phyloP scores from a whole-genome alignment of 2,888 invertebrate species.

The Drosophila mettleri region DNA sequence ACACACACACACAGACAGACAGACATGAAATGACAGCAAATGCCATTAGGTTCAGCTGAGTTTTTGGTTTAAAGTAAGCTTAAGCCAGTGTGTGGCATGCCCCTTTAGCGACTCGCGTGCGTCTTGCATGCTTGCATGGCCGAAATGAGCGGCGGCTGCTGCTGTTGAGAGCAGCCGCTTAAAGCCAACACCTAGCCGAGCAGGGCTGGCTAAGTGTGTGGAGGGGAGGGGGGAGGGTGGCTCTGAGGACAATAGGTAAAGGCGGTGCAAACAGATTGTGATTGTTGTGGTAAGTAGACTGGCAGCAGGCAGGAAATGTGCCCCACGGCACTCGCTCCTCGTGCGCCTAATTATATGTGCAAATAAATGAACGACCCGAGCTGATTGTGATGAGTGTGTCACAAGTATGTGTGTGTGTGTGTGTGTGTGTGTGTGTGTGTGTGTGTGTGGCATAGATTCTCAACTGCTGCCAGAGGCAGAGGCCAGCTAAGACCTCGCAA shows the following conservation, averaged over 20 bases:
- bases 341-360: slow-evolving; percentile 79
- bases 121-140: slow-evolving; percentile 42
- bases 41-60: neutral
- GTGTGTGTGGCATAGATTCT: slow-evolving; percentile 38
- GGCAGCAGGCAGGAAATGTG: slow-evolving; percentile 56
- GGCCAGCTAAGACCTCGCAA: slow-evolving; percentile 39
- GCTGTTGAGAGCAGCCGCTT: slow-evolving; percentile 13
- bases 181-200: slow-evolving; percentile 28
- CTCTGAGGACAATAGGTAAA: neutral
- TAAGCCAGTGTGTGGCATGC: slow-evolving; percentile 6
- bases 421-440: slow-evolving; percentile 1
- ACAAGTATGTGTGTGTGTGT: slow-evolving; percentile 15
- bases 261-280: slow-evolving; percentile 15
- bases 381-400: slow-evolving; percentile 66
- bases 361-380: slow-evolving; percentile 75
- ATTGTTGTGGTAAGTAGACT: slow-evolving; percentile 29
- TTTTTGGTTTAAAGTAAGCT: slow-evolving; percentile 1
- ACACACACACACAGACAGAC: too few species aligned
- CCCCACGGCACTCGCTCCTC: slow-evolving; percentile 64
- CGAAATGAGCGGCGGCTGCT: neutral
- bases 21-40: too few species aligned
- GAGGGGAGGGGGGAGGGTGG: neutral
- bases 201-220: neutral
- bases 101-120: slow-evolving; percentile 20
- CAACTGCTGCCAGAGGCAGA: slow-evolving; percentile 34